These are phyloP conservation scores for Malurus elegans DNA, from an alignment of 2,113 vertebrate genomes.

Conservation along the genomic window DNA sequence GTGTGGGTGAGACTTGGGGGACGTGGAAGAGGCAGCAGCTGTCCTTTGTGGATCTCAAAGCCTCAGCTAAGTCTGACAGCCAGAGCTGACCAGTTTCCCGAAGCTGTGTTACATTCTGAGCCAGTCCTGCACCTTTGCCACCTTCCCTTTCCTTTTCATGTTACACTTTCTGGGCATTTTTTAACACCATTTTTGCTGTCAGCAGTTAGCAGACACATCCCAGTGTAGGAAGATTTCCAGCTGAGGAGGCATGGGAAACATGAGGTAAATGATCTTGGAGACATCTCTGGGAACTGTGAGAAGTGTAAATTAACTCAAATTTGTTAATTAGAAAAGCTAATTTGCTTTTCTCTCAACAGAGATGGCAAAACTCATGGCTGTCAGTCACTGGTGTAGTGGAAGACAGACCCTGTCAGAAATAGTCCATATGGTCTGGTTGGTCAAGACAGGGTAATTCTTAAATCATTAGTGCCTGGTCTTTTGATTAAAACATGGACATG, in stretches of 20 bases:
- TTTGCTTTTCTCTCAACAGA: not conserved
- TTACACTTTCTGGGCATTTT: not conserved
- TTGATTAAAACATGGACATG: not conserved
- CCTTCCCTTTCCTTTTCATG: not conserved
- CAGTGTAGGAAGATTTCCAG: not conserved
- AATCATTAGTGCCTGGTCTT: not conserved
- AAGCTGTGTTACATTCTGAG: not conserved
- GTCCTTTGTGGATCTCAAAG: not conserved
- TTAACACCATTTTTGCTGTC: not conserved
- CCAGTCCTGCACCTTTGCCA: not conserved
- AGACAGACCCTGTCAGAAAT: not conserved
- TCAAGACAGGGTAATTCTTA: not conserved
- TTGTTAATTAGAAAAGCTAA: not conserved
- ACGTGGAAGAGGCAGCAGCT: not conserved
- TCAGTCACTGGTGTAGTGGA: not conserved
- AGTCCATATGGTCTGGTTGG: not conserved
- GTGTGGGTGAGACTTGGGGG: not conserved
- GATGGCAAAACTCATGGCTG: not conserved
- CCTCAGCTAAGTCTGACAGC: not conserved
- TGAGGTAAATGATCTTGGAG: fast-evolving
- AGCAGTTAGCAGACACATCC: not conserved
- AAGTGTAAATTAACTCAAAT: not conserved
- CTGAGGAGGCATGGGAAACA: not conserved
- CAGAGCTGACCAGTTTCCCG: not conserved
- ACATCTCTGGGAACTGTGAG: not conserved